Conservation (phyloP, 2,888 invertebrate species). For the Stegophylla sp. region DNA sequence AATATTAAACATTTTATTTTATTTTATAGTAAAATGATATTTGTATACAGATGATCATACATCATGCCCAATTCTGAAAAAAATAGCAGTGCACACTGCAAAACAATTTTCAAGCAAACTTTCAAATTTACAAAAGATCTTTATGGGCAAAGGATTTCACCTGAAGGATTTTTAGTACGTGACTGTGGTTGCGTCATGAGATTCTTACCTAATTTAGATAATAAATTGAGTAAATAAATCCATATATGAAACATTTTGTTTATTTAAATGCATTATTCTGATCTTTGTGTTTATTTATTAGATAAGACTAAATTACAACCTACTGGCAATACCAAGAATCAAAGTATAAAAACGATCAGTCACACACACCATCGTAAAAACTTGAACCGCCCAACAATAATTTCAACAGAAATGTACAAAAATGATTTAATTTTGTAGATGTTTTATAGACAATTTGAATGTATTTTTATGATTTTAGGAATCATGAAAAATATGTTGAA, state of each 20-base stretch:
- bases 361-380: neutral
- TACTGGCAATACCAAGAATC: neutral
- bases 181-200: conserved; percentile 54
- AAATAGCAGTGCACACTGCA: conserved; percentile 24
- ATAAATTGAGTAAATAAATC: conserved; percentile 38
- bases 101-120: conserved; percentile 45
- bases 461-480: neutral
- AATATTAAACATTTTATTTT: too few species aligned
- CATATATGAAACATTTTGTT: neutral
- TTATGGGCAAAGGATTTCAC: conserved; percentile 38
- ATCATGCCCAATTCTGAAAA: conserved; percentile 20
- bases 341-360: neutral
- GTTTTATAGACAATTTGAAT: neutral
- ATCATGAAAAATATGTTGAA: neutral
- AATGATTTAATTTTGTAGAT: neutral
- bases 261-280: neutral
- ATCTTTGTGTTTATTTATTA: conserved; percentile 10
- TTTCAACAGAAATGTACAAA: conserved; percentile 31
- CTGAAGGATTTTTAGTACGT: conserved; percentile 51
- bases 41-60: conserved; percentile 22
- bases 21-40: too few species aligned
- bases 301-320: conserved; percentile 34
- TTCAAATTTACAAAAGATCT: conserved; percentile 35
- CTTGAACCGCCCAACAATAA: neutral
- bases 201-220: conserved; percentile 41